Conservation (phyloP, 2,113 vertebrate genomes). For the Vicugna pacos region DNA sequence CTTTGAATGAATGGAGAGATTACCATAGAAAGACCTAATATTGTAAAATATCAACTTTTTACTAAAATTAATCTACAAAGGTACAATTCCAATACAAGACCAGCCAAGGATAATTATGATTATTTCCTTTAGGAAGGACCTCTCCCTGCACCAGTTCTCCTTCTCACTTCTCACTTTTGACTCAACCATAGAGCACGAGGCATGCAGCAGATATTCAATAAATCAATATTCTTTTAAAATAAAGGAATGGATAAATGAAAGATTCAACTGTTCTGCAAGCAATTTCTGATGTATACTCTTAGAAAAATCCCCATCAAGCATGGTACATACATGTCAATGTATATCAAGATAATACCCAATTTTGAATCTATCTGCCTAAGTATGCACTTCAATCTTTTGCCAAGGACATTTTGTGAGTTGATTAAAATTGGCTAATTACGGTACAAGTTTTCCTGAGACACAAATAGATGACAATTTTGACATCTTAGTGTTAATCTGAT, state of each 20-base stretch:
- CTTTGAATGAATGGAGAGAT: background rate
- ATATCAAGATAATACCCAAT: background rate
- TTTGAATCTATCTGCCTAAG: background rate
- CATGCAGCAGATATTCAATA: background rate
- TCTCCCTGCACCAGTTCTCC: background rate
- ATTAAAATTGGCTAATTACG: background rate
- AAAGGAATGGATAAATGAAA: background rate
- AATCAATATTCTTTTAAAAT: slow-evolving; percentile 18
- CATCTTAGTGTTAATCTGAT: slow-evolving; percentile 2
- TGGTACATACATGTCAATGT: background rate
- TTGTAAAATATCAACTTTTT: background rate
- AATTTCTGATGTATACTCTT: background rate
- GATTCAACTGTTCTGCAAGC: background rate
- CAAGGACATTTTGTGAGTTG: background rate
- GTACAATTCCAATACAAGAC: background rate
- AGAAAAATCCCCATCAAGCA: background rate
- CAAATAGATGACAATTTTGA: background rate
- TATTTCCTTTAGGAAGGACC: background rate
- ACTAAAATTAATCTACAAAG: background rate
- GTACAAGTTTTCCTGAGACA: slow-evolving; percentile 1
- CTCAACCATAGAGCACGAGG: background rate
- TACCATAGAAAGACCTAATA: background rate
- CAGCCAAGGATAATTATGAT: background rate
- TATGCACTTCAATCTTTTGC: background rate
- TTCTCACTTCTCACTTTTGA: background rate